Evolutionary conservation across 2,113 vertebrate genomes (phyloP).

Genomic region (Zootoca vivipara): DNA sequence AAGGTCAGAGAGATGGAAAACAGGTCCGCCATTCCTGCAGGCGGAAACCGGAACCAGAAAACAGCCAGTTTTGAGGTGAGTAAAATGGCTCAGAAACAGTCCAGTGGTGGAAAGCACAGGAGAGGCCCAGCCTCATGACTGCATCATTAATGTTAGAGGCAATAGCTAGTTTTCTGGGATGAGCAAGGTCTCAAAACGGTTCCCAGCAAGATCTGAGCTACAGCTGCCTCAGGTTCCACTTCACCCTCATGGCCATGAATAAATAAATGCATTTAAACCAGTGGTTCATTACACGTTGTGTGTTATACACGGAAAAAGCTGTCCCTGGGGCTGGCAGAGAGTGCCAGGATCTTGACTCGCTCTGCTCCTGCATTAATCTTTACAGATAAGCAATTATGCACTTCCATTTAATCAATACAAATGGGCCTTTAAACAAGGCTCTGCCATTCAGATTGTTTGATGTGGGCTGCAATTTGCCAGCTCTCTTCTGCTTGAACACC

Average conservation of each 20-base stretch:
- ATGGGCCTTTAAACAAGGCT: constrained; percentile 12
- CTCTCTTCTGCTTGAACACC: background rate
- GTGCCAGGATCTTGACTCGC: background rate
- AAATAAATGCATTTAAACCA: constrained; percentile 8
- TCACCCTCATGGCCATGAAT: background rate
- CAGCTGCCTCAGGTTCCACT: background rate
- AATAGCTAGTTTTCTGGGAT: background rate
- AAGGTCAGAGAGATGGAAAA: too few relatives aligned
- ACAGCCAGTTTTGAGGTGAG: too few relatives aligned
- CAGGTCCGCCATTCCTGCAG: too few relatives aligned
- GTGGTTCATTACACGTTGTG: background rate
- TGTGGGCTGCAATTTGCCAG: background rate
- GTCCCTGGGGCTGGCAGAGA: background rate
- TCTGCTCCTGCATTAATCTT: constrained; percentile 3
- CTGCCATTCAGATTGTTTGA: constrained; percentile 9
- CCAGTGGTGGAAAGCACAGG: background rate
- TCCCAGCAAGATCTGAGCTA: background rate
- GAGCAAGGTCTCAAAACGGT: background rate
- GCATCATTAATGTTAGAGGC: background rate
- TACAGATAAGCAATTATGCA: background rate
- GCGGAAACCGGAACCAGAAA: too few relatives aligned
- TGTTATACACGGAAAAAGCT: background rate
- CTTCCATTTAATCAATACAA: constrained; percentile 5
- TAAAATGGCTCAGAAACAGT: too few relatives aligned
- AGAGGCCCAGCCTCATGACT: background rate